Conservation (phyloP, 2,888 invertebrate genomes). For the Agrotis exclamationis region DNA sequence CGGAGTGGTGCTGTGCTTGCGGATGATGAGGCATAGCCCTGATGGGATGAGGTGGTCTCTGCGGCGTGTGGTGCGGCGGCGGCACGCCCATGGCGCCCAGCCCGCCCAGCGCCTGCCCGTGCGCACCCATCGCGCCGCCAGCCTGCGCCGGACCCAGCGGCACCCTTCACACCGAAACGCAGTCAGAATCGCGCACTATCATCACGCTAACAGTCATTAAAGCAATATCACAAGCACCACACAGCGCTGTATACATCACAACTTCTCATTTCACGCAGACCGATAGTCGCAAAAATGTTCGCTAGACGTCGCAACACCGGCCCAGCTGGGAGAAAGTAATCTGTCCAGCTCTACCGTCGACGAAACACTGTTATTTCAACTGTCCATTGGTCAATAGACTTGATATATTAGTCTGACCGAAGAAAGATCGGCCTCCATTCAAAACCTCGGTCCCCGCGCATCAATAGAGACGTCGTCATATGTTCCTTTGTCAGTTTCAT, state of each 20-base stretch:
- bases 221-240: conserved; percentile 44
- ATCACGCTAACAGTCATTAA: conserved; percentile 34
- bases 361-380: conserved; percentile 83
- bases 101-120: conserved; percentile 79
- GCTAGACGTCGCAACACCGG: conserved; percentile 24
- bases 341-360: conserved; percentile 59
- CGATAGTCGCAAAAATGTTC: conserved; percentile 20
- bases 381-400: conserved; percentile 77
- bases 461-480: conserved; percentile 88
- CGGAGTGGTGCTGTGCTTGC: conserved; percentile 82
- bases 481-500: conserved; percentile 80
- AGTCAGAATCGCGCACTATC: conserved; percentile 57
- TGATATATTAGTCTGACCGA: conserved; percentile 82
- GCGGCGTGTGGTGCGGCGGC: conserved; percentile 72
- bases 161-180: conserved; percentile 76
- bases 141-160: conserved; percentile 82
- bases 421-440: conserved; percentile 76
- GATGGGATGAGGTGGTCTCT: conserved; percentile 84
- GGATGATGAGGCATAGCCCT: conserved; percentile 85
- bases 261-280: conserved; percentile 9
- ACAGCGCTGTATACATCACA: conserved; percentile 54
- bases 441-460: conserved; percentile 73
- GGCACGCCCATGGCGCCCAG: conserved; percentile 79
- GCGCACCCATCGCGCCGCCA: conserved; percentile 80
- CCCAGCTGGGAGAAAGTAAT: conserved; percentile 57